Evolutionary conservation across 2,797 vertebrate genomes (phyloP).

Genomic region (Podarcis siculus): DNA sequence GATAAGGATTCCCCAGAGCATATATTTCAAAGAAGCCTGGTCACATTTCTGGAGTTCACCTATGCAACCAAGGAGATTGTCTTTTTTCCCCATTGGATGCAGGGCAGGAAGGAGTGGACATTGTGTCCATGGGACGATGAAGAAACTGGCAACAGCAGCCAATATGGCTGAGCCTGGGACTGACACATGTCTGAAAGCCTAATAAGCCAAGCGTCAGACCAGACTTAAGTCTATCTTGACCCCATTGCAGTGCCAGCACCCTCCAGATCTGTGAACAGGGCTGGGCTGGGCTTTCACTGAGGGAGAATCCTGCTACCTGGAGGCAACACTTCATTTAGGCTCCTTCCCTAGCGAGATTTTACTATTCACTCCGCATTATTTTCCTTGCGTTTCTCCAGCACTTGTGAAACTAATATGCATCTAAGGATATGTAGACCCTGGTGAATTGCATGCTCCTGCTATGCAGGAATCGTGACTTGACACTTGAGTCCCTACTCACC

Average conservation of each 20-base stretch:
- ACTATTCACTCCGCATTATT: not conserved
- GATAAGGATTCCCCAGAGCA: not conserved
- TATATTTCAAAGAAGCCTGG: not conserved
- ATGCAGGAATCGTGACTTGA: too few relatives aligned
- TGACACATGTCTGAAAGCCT: not conserved
- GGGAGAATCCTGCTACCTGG: too few relatives aligned
- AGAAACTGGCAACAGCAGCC: not conserved
- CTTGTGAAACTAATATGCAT: not conserved
- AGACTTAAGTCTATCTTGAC: not conserved
- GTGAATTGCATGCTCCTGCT: too few relatives aligned
- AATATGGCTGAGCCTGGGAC: not conserved
- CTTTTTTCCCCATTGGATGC: not conserved
- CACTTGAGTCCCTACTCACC: too few relatives aligned
- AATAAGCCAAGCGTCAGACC: not conserved
- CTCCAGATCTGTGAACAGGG: not conserved
- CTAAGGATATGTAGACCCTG: too few relatives aligned
- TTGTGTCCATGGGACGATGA: not conserved
- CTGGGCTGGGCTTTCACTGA: not conserved
- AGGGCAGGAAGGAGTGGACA: not conserved
- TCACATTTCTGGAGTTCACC: not conserved
- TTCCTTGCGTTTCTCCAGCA: not conserved
- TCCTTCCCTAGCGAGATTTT: not conserved
- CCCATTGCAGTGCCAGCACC: not conserved
- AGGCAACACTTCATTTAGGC: not conserved
- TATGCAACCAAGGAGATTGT: not conserved